Evolutionary conservation across 2,113 vertebrate species (phyloP), one percentile per base, ranked within the genome.

Genomic region (Alexandromys fortis): DNA sequence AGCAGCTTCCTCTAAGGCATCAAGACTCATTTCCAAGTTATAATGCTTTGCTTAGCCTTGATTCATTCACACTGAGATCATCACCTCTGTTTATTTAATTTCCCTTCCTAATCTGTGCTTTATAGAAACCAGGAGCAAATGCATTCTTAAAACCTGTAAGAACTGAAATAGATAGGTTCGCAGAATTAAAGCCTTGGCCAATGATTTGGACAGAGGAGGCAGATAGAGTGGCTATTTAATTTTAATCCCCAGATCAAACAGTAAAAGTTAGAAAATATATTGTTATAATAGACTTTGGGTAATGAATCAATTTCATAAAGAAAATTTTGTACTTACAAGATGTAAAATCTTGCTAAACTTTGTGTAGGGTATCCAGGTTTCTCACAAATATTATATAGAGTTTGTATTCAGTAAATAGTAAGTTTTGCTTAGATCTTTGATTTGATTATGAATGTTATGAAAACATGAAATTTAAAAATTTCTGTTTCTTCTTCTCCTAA

Each of bases 91-190:
- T 35, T 90, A 77, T 78, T 68, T 4, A 61, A 73, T 95, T 98
- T 97, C 17, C 4, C 83, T 96, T 96, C 92, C 1, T 45, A 75
- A 0, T 86, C 17, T 8, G 52, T 83, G 82, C 89, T 94, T 87
- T 91, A 42, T 78, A 95, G 0, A 86, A 94, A 79, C 19, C 70
- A 92, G 45, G 16, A 73, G 65, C 67, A 85, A 75, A 70, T 58
- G 0, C 65, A 68, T 35, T 86, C 92, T 28, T 91, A 96, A 97
- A 97, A 93, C 91, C 68, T 55, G 65, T 90, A 90, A 82, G 47
- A 89, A 91, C 33, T 86, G 16, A 79, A 52, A 91, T 8, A 85
- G 3, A 9, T 70, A 75, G 28, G 86, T 1, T 55, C 63, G 1
- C 67, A n/a, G 30, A 87, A 1, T 47, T 49, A 81, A 96, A 88